Evolutionary conservation across 2,797 vertebrate genomes (phyloP).

Genomic region (Phrynocephalus forsythii): DNA sequence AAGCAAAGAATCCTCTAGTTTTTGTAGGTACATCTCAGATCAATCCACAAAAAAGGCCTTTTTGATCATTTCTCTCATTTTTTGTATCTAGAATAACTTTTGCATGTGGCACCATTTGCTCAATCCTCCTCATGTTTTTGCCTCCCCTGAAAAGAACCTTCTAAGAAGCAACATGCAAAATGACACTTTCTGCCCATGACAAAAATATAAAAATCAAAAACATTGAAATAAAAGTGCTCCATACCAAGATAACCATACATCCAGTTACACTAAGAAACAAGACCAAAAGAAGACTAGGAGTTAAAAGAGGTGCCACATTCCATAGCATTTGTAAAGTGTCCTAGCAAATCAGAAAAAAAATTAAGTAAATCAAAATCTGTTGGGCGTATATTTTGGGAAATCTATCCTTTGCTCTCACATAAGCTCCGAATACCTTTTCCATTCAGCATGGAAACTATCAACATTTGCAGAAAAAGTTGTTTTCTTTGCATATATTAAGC

Average conservation of each 20-base stretch:
- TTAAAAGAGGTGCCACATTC: background rate
- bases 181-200: background rate
- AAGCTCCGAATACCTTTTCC: background rate
- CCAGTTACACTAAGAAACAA: background rate
- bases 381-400: background rate
- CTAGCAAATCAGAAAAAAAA: background rate
- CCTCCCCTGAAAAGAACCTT: slow-evolving; percentile 20
- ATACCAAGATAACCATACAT: background rate
- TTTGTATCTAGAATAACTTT: slow-evolving; percentile 51
- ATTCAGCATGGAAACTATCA: background rate
- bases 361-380: background rate
- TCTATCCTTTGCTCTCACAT: background rate
- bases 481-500: background rate
- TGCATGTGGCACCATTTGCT: slow-evolving; percentile 45
- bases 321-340: background rate
- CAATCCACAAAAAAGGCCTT: slow-evolving; percentile 20
- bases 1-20: slow-evolving; percentile 40
- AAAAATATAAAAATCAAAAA: background rate
- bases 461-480: background rate
- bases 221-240: background rate
- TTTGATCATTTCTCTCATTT: slow-evolving; percentile 32
- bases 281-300: too few relatives aligned
- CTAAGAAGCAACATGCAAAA: slow-evolving; percentile 38
- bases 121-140: slow-evolving; percentile 25
- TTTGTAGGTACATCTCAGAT: slow-evolving; percentile 59